Evolutionary conservation across 2,113 vertebrate species (phyloP).

Genomic region (Falcunculus frontatus): DNA sequence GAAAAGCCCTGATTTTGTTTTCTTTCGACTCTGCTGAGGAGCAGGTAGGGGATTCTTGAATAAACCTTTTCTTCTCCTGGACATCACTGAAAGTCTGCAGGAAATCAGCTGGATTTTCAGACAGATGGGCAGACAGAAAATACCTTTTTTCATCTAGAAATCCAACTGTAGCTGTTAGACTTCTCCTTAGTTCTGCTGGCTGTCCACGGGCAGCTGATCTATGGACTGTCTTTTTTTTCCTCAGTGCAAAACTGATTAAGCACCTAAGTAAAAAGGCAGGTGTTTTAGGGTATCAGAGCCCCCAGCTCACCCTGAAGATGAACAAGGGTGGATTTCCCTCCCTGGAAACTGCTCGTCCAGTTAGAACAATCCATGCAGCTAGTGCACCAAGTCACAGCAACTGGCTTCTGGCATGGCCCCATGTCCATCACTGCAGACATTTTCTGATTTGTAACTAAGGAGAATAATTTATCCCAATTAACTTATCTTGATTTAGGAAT

Average conservation of each 20-base stretch:
- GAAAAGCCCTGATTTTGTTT: neutral
- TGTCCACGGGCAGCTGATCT: neutral
- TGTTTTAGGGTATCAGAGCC: neutral
- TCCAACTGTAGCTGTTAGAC: neutral
- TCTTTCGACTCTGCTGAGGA: neutral
- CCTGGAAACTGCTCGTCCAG: neutral
- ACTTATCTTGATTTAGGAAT: neutral
- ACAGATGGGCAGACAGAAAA: neutral
- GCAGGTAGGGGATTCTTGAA: neutral
- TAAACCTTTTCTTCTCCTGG: neutral
- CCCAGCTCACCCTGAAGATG: neutral
- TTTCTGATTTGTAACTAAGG: neutral
- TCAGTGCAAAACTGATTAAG: neutral
- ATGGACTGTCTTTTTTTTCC: neutral
- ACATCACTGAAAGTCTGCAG: neutral
- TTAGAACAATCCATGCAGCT: neutral
- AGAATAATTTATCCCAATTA: neutral
- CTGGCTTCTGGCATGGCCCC: neutral
- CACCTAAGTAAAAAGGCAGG: neutral
- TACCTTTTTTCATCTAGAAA: neutral
- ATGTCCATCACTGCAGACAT: neutral
- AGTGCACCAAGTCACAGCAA: neutral
- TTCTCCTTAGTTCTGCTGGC: neutral
- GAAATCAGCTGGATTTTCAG: neutral
- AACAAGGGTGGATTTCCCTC: neutral